Base-by-base conservation (phyloP, 35 echinoderm and acorn worm species). In the Amphiura filiformis region DNA sequence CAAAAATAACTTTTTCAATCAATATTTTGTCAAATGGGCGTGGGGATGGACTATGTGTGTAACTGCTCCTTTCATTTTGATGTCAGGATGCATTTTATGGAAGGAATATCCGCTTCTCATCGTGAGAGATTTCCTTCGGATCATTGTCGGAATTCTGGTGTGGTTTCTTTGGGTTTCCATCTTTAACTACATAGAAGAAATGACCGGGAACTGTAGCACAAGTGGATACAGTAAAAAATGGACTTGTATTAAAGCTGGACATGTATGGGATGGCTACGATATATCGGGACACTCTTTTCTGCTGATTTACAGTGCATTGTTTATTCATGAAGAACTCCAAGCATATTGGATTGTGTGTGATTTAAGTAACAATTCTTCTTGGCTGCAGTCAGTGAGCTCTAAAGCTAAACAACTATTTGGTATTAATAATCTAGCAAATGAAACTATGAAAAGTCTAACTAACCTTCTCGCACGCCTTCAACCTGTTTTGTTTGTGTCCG, bases 211-310 rank as follows among this genome's bases (percentile, higher is more conserved):
- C 32, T 91, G 89, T 79, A 76, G 84, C 37, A 17, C 78, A 32
- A 20, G 86, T 32, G 33, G 56, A 20, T 18, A 86, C 77, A 44
- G 79, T 39, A 78, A 75, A 22, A 79, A 76, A n/a, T 18, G 47
- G 37, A 38, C 75, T 15, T 87, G 70, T 35, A 15, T 81, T n/a
- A 70, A 79, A 52, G 85, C 57, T 40, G 81, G 90, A 78, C 33
- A 77, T 4, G 13, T 42, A 61, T 88, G 90, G 89, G 40, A 85
- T 36, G 93, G 93, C 20, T 95, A 56, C 75, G 93, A 95, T 79
- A 95, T 95, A 38, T 95, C 93, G 13, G 93, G 93, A 22, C 93
- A 95, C 37, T 65, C 84, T 11, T 91, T 95, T 75, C 89, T 95
- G 12, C 85, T 95, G 1, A 82, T 91, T 36, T 81, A 86, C 32